Evolutionary conservation across 2,888 invertebrate species (phyloP), one percentile per base, ranked within the genome.

Genomic region (Protodeltote pygarga): DNA sequence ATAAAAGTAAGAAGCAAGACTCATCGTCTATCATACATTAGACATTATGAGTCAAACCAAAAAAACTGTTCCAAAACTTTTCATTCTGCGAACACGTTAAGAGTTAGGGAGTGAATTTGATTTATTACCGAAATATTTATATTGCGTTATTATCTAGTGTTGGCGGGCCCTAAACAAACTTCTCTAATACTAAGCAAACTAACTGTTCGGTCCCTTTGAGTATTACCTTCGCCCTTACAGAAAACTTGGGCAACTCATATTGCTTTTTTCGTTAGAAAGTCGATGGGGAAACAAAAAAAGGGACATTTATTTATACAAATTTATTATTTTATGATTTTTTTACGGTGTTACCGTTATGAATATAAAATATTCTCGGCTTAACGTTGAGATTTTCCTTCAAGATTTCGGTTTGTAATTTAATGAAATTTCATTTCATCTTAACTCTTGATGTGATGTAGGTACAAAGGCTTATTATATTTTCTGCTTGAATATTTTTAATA

Each of bases 111-210:
- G 33, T 39, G 40, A 73, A 75, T 73, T 80, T 76, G 77, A 82
- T 83, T 85, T 81, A 73, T 72, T 62, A 64, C 54, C 52, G 75
- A 65, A 79, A 84, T 87, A 86, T 86, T 87, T 85, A 81, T 85
- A 80, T 83, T 81, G 66, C 70, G 76, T 83, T 88, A 87, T 83
- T 80, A 82, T 83, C 80, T 78, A 82, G 81, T 85, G 85, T 81
- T 68, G 77, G 74, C 65, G 51, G 66, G 69, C 65, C 84, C 87
- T 87, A 85, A 87, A 73, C 81, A 86, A 88, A 87, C 87, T 74
- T 74, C 69, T 76, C 73, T 81, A 82, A 87, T 85, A 85, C 83
- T 85, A 81, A 85, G 81, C 75, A 85, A 87, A 88, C 86, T 77
- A 70, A 83, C 77, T 79, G 73, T 70, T 75, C 76, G 69, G 73